Evolutionary conservation across 1,140 invertebrate genomes (phyloP).

Genomic region (Drosophila carrolli): DNA sequence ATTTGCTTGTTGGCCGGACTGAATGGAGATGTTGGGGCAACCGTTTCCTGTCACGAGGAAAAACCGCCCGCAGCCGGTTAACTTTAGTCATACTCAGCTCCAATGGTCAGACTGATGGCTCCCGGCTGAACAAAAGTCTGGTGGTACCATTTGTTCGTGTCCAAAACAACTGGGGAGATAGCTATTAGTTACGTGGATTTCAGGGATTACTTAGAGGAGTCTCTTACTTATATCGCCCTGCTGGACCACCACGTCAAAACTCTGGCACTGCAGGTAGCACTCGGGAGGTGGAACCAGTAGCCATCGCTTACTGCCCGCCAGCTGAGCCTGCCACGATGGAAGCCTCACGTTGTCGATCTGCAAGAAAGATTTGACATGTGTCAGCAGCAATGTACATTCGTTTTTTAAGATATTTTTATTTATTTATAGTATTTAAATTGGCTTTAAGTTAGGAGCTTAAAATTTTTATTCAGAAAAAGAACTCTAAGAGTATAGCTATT

Average conservation of each 20-base stretch:
- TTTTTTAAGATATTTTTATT: no score
- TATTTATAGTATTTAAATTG: no score
- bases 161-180: slow-evolving; percentile 90
- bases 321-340: slow-evolving; percentile 98
- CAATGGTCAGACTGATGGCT: slow-evolving; percentile 97
- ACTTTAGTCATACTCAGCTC: slow-evolving; percentile 95
- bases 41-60: slow-evolving; percentile 55
- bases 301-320: slow-evolving; percentile 94
- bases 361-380: neutral
- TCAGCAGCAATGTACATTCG: neutral
- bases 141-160: slow-evolving; percentile 98
- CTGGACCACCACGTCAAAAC: slow-evolving; percentile 89
- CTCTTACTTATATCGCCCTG: slow-evolving; percentile 95
- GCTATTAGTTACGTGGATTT: neutral
- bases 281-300: slow-evolving; percentile 94
- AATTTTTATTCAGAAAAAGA: no score
- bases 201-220: neutral
- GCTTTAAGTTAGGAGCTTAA: no score
- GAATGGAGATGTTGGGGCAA: slow-evolving; percentile 44
- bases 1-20: slow-evolving; percentile 20
- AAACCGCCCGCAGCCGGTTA: slow-evolving; percentile 34
- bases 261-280: slow-evolving; percentile 91
- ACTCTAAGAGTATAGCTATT: no score
- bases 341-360: slow-evolving; percentile 96
- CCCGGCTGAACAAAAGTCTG: slow-evolving; percentile 93